Evolutionary conservation across 1,140 invertebrate species (phyloP).

Genomic region (Araneus ventricosus): DNA sequence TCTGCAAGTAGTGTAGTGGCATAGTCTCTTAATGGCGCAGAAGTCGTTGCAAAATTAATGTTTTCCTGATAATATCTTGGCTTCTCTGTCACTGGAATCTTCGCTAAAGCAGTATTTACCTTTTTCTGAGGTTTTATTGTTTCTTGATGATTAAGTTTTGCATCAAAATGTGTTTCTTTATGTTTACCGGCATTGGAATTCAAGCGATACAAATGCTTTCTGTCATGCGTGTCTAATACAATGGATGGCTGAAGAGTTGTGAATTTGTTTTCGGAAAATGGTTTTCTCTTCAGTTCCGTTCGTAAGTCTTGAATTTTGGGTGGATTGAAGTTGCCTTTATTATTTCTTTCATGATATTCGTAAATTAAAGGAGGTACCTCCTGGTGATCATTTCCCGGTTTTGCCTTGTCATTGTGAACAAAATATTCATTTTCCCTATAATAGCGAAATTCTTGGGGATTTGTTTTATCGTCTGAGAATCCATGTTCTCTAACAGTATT

Average conservation of each 20-base stretch:
- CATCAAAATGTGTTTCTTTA: not conserved
- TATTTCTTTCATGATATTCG: not conserved
- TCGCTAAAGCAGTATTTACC: not conserved
- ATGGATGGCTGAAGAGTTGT: not conserved
- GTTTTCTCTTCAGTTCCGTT: not conserved
- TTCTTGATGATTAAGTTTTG: not conserved
- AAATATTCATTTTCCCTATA: constrained; percentile 48
- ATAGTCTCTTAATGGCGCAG: not conserved
- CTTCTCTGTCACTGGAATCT: not conserved
- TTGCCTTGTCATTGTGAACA: not conserved
- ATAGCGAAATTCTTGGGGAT: constrained; percentile 21
- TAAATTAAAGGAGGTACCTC: not conserved
- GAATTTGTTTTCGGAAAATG: not conserved
- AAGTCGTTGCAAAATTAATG: not conserved
- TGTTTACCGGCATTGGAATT: not conserved
- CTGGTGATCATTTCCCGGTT: not conserved
- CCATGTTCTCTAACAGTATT: not conserved
- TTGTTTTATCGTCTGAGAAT: not conserved
- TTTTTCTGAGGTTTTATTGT: not conserved
- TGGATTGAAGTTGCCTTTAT: not conserved
- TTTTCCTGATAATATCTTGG: not conserved
- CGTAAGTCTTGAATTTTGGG: not conserved
- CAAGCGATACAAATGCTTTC: not conserved
- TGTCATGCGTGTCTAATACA: not conserved
- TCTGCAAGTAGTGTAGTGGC: not conserved